Evolutionary conservation across 2,888 invertebrate species (phyloP), one percentile per base, ranked within the genome.

Genomic region (Hirtodrosophila trivittata): DNA sequence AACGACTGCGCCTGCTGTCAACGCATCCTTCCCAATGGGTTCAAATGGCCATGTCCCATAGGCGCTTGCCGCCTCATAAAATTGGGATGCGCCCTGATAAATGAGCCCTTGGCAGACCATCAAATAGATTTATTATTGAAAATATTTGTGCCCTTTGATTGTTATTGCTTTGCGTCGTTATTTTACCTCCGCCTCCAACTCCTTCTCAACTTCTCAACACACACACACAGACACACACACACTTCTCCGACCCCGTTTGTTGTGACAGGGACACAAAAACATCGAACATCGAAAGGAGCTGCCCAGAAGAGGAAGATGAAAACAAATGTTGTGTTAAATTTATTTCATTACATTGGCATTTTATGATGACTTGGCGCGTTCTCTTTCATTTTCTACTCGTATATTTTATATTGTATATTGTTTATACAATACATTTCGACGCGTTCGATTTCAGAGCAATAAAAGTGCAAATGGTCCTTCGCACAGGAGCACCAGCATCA

Each of bases 61-160:
- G 71, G 72, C 71, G 57, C 52, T 62, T 37, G 63, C 45, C 58
- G 49, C 57, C 56, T 46, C 72, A 71, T 72, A 72, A 69, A 75
- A 56, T 50, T 72, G 59, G 72, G 74, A 66, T 73, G 71, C 65
- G 71, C 74, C 74, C 60, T 68, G 68, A 75, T 68, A 81, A 78
- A 69, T 77, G 70, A 57, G 55, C 46, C 60, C 42, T 42, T 35
- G 54, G 55, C 67, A 66, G 66, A 43, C 82, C 81, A 86, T 85
- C 81, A 85, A 86, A 83, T 86, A 85, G 85, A 85, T 87, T 86
- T 87, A 86, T 86, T 86, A 86, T 87, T 84, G 78, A 83, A 83
- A 83, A 77, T 85, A 87, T 86, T 86, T 81, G 66, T 70, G 71
- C 65, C 59, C 65, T 65, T 70, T 72, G 78, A 77, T 85, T 85